Base-by-base conservation (phyloP, 2,113 vertebrate species). In the Perccottus glenii region DNA sequence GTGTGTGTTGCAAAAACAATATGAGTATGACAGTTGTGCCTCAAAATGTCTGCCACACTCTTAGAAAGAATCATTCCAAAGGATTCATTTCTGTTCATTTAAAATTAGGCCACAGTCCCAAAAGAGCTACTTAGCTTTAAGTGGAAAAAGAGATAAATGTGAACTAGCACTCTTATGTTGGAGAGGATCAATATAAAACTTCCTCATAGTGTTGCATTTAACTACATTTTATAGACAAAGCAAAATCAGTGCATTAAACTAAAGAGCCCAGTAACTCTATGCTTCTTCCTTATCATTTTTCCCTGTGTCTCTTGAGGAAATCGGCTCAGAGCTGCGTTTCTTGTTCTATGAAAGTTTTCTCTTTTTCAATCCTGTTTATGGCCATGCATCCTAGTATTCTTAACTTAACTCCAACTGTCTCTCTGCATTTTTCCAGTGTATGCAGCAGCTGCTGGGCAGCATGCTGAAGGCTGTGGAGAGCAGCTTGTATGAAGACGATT, bases 401-500 rank as follows among this genome's bases (percentile, higher is more conserved):
- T n/a, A n/a, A n/a, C 12, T 44, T 51, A 59, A 51, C 55, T 81
- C 32, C n/a, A 11, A 61, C 43, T 11, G 27, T 65, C 60, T 62
- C 44, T 55, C n/a, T n/a, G 8, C 67, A 3, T 67, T 59, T 55
- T 64, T 70, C 64, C 33, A 40, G 49, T 60, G 51, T 45, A 60
- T 62, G 40, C 64, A 74, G 78, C 61, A 75, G 56, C 64, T 78
- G 64, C 66, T 46, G 67, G 78, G 65, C 73, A 78, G 78, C 64
- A 65, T 10, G 72, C 76, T 80, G 53, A 77, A 77, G 72, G 77
- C 62, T 80, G 64, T 61, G 65, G 60, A 79, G 73, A 78, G 53
- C 32, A 61, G 60, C 48, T 70, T 35, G 6, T 74, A 47, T 16
- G n/a, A n/a, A 81, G 60, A 85, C 40, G 10, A 76, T 76, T 84